A percentile compares a stretch with the other conserved stretches of the same genome.
phyloP scores from a whole-genome alignment of 2,113 vertebrate species.

The Lampris megalopsis region DNA sequence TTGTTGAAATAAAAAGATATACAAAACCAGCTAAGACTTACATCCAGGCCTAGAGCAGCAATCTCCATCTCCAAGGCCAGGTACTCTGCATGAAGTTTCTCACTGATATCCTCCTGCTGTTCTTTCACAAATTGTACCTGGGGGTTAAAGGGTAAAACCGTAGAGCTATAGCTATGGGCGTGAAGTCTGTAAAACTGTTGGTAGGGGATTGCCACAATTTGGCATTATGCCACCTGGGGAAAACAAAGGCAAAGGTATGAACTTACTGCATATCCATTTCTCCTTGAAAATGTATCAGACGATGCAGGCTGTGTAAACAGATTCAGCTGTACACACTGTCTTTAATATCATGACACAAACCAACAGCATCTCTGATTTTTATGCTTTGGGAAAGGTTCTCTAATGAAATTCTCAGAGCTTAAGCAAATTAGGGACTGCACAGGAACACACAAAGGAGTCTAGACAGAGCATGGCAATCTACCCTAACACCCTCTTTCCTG shows the following conservation, averaged over 20 bases:
- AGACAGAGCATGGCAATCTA: not conserved
- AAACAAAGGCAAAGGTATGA: not conserved
- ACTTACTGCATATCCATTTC: not conserved
- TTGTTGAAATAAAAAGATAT: not conserved
- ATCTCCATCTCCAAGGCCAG: slow-evolving; percentile 82
- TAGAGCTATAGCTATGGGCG: not conserved
- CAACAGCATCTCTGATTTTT: slow-evolving; percentile 11
- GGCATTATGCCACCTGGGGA: not conserved
- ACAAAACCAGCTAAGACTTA: slow-evolving; percentile 57
- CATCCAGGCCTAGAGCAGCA: slow-evolving; percentile 75
- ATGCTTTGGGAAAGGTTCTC: slow-evolving; percentile 11
- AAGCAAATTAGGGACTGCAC: not conserved
- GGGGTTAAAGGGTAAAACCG: slow-evolving; percentile 23
- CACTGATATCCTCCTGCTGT: slow-evolving; percentile 81
- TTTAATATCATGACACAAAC: not conserved
- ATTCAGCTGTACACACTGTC: not conserved
- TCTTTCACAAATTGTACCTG: slow-evolving; percentile 88
- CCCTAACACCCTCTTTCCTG: not conserved
- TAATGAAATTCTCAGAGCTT: slow-evolving; percentile 3
- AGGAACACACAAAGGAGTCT: not conserved
- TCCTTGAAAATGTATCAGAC: not conserved
- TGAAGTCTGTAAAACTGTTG: slow-evolving; percentile 9
- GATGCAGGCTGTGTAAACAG: not conserved
- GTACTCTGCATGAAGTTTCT: slow-evolving; percentile 82
- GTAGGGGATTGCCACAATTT: not conserved